Evolutionary conservation across 2,113 vertebrate species (phyloP), one percentile per base, ranked within the genome.

Genomic region (Gallinago media): DNA sequence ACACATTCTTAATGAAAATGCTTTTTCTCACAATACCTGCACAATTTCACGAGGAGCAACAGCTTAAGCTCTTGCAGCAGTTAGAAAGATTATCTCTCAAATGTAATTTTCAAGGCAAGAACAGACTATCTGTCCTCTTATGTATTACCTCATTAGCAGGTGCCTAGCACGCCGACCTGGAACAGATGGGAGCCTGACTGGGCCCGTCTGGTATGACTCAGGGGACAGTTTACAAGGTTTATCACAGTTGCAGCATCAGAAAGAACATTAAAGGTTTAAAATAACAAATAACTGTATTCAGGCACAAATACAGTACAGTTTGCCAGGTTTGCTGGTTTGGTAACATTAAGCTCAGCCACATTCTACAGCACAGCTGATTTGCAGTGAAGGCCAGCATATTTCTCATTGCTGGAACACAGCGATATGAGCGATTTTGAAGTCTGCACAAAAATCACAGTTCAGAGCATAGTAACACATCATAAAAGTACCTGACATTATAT

Each of bases 61-160:
- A 76, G 58, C 81, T 78, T 59, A 70, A 36, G 36, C 61, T 95
- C 72, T 63, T 40, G 38, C 27, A 85, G 70, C 46, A 84, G 44
- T 55, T 38, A 73, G 38, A 80, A 78, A 58, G 46, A 59, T 22
- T 77, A 68, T 38, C 55, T 91, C 54, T 63, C 63, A 94, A 87
- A 88, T 11, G 9, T 42, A 80, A 89, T 92, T 93, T 92, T 72
- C 18, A 17, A 82, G 36, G 62, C 56, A 91, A 94, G 54, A 95
- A 59, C 19, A 96, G 73, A 46, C 61, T 68, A 38, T 23, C 49
- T 72, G 66, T 58, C 61, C 56, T 71, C 52, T 81, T 89, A 36
- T 4, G 47, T 65, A 62, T 50, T 47, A 90, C 34, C 55, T 95
- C 81, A 87, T 77, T 90, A 94, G 59, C 38, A 54, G 14, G 34